Evolutionary conservation across 2,888 invertebrate genomes (phyloP), one percentile per base, ranked within the genome.

Genomic region (Orthosia gothica): DNA sequence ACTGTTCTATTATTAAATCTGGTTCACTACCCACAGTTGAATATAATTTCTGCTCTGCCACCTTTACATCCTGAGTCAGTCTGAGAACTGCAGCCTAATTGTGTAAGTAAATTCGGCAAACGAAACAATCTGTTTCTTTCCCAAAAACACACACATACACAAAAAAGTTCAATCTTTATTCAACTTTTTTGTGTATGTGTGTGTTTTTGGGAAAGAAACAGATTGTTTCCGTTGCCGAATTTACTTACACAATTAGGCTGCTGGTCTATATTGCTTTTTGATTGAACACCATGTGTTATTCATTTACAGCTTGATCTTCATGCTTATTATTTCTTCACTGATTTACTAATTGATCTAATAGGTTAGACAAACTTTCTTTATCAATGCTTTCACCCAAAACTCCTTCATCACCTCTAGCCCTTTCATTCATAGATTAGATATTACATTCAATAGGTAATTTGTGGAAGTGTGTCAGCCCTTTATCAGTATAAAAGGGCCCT

Each of bases 401-500:
- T 55, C 18, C 49, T 62, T 32, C 9, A 45, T 32, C 54, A 23
- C 50, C 13, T 20, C 2, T 12, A 55, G 11, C 55, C 61, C 47
- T 63, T 74, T 64, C 57, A 62, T 73, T 68, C 54, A 82, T 66
- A 69, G 74, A 82, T 79, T 71, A 74, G 55, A 74, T 74, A 78
- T 79, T 54, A 63, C 54, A 52, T 76, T 76, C 58, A 70, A 71
- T 76, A 68, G 73, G 57, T 76, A 74, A 83, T 76, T 70, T 74
- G 63, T 76, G 55, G 71, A 74, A 83, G 63, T 76, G 62, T 79
- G 72, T 76, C 75, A 79, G 62, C 72, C 82, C 70, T 86, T 86
- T 84, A 84, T 86, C 81, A 76, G 54, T 32, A 81, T 66, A 81
- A 87, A 87, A 76, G 81, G 76, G 83, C 72, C 58, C 71, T 67